Evolutionary conservation across 2,888 invertebrate genomes (phyloP), one percentile per base, ranked within the genome.

Genomic region (Parasteatoda lunata): DNA sequence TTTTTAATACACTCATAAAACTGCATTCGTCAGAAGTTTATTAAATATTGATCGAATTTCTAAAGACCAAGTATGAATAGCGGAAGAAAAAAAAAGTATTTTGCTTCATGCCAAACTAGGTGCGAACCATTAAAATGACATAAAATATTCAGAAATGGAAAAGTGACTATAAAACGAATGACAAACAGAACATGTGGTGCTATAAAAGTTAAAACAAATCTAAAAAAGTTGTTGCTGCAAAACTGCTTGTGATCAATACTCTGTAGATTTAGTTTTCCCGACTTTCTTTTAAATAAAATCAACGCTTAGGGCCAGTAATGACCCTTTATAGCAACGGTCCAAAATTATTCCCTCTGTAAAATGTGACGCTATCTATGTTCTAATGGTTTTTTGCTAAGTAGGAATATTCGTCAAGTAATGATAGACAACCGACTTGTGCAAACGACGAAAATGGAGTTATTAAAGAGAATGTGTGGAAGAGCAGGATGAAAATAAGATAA

Each of bases 381-480:
- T 87, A 87, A 87, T 87, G 81, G 86, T 71, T 77, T 72, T 51
- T 15, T 77, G 49, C 65, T 64, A 52, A 69, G 70, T 76, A 77
- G 45, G 71, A 87, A 87, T 87, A 87, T 87, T 87, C 81, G 73
- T 87, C 82, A 87, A 81, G 77, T 81, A 87, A 87, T 87, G 86
- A 82, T 82, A 72, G 86, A 77, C 81, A 82, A 70, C 70, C 66
- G 70, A 71, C 71, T 82, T 82, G 81, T 45, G 77, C 45, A 72
- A 81, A 59, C 68, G 80, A 71, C 3, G 71, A 70, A 49, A 86
- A 77, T 78, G 49, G 69, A 79, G 85, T 80, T 85, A 80, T 85
- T 85, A 85, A 84, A 75, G 65, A n/a, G 73, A 49, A 9, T 76
- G n/a, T n/a, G 77, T 13, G 45, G 59, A 54, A 65, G 76, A 65